phyloP scores from a whole-genome alignment of 1,140 invertebrate genomes.

The Caerostris darwini region DNA sequence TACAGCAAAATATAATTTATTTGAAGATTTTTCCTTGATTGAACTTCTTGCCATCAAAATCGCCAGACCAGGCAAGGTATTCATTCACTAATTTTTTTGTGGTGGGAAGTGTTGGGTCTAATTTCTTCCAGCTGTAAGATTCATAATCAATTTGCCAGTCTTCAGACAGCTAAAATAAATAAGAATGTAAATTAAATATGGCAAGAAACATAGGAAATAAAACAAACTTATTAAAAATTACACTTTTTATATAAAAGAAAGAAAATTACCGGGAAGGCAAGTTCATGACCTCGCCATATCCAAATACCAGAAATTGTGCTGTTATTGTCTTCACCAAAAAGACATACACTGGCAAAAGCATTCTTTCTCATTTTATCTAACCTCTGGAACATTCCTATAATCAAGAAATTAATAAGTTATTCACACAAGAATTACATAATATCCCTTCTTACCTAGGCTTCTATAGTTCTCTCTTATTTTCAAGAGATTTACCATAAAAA shows the following conservation, averaged over 20 bases:
- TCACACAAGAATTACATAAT: too few relatives aligned
- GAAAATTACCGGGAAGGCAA: conserved; percentile 91
- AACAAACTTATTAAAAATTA: conserved; percentile 15
- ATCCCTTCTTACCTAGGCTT: too few relatives aligned
- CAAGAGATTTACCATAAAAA: too few relatives aligned
- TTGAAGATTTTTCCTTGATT: conserved; percentile 99
- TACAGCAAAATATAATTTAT: conserved; percentile 85
- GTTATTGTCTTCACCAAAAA: conserved; percentile 96
- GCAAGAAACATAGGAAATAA: not conserved
- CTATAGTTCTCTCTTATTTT: too few relatives aligned
- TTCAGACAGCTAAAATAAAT: not conserved
- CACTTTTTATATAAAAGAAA: too few relatives aligned
- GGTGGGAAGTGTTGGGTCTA: conserved; percentile 90
- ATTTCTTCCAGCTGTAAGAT: conserved; percentile 97
- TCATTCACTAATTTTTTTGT: conserved; percentile 95
- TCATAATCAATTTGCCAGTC: conserved; percentile 99
- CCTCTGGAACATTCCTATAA: conserved; percentile 96
- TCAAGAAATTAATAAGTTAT: too few relatives aligned
- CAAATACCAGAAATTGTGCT: conserved; percentile 97
- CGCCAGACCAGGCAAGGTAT: conserved; percentile 96
- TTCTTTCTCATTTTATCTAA: conserved; percentile 98
- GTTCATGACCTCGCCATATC: conserved; percentile 97
- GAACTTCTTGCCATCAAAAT: conserved; percentile 94
- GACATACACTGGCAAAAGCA: conserved; percentile 95
- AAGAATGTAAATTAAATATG: not conserved